These are phyloP conservation scores for Seira musarum DNA, from an alignment of 2,888 invertebrate species.

Conservation along the genomic window DNA sequence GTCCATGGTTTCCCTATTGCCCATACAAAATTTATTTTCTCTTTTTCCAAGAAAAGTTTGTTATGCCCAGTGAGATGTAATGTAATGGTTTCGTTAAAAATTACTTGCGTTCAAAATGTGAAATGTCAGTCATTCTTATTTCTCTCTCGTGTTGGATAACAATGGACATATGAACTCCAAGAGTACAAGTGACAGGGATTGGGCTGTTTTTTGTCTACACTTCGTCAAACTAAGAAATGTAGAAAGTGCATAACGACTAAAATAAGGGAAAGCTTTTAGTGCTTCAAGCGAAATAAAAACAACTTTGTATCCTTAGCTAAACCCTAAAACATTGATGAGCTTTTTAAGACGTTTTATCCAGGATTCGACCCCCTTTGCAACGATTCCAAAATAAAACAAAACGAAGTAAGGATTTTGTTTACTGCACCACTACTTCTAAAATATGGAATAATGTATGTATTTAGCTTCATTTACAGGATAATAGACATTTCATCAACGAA, in stretches of 20 bases:
- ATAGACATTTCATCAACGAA: background rate
- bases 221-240: background rate
- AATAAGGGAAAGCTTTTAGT: constrained; percentile 12
- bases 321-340: constrained; percentile 4
- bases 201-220: too few species aligned
- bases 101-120: constrained; percentile 5
- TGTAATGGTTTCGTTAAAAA: constrained; percentile 43
- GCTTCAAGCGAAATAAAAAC: background rate
- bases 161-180: constrained; percentile 17
- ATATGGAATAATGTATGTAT: background rate
- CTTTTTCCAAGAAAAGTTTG: background rate
- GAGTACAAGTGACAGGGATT: background rate
- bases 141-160: background rate
- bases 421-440: background rate
- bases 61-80: background rate
- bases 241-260: background rate
- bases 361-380: background rate
- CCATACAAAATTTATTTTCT: constrained; percentile 20
- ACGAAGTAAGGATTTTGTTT: background rate
- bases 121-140: constrained; percentile 18
- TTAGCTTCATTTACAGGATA: background rate
- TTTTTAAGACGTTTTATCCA: background rate
- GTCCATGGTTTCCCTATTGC: background rate
- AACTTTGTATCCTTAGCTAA: background rate
- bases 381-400: background rate